phyloP scores from a whole-genome alignment of 2,797 vertebrate genomes.

The Manis javanica region DNA sequence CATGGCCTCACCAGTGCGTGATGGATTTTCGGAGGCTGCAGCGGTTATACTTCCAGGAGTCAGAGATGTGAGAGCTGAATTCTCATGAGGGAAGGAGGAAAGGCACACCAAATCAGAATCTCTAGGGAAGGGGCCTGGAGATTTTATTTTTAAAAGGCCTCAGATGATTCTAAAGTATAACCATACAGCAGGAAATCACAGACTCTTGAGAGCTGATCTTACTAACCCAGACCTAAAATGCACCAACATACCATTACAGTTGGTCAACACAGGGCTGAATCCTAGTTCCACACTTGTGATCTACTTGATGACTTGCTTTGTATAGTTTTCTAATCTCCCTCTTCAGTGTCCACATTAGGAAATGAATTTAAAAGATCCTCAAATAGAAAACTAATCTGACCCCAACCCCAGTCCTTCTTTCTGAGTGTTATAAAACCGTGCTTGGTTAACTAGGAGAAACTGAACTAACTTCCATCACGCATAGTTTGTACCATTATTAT shows the following conservation, averaged over 20 bases:
- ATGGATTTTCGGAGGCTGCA: neutral
- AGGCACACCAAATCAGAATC: neutral
- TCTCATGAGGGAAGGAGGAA: neutral
- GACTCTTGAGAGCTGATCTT: neutral
- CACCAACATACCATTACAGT: neutral
- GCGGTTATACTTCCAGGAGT: neutral
- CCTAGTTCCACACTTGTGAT: neutral
- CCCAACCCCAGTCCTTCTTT: neutral
- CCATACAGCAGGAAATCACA: neutral
- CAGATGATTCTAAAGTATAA: slow-evolving; percentile 11
- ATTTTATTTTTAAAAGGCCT: slow-evolving; percentile 25
- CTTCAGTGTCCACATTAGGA: slow-evolving; percentile 35
- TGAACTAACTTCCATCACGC: neutral
- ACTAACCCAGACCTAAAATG: slow-evolving; percentile 24
- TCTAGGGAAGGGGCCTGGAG: neutral
- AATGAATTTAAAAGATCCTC: slow-evolving; percentile 32
- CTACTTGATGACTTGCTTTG: neutral
- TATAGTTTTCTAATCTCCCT: neutral
- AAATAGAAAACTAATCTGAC: slow-evolving; percentile 20
- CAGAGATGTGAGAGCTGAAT: neutral
- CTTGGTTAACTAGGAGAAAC: slow-evolving; percentile 38
- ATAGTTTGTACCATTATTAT: neutral
- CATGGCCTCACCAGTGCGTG: neutral
- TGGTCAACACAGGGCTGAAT: neutral
- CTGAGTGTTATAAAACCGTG: slow-evolving; percentile 8